phyloP scores from a whole-genome alignment of 2,113 vertebrate genomes.

The Taxidea taxus region DNA sequence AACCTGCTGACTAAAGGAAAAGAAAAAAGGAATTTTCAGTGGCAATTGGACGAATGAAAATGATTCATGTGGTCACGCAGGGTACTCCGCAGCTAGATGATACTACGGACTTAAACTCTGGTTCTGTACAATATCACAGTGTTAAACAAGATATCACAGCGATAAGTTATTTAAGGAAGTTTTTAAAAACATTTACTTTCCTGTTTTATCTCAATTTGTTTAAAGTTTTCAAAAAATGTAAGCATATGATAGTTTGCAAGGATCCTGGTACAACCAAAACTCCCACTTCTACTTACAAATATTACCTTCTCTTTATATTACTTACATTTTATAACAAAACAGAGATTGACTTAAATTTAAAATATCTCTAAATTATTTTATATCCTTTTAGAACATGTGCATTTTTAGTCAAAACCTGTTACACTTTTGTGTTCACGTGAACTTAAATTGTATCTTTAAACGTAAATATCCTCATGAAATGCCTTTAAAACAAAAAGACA shows the following conservation, averaged over 20 bases:
- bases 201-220: slow-evolving; percentile 89
- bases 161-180: slow-evolving; percentile 86
- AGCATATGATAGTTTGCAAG: slow-evolving; percentile 82
- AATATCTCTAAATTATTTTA: slow-evolving; percentile 55
- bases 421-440: slow-evolving; percentile 34
- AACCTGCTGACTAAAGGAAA: slow-evolving; percentile 50
- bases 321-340: slow-evolving; percentile 63
- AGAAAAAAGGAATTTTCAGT: slow-evolving; percentile 65
- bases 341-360: slow-evolving; percentile 62
- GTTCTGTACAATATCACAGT: slow-evolving; percentile 83
- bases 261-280: slow-evolving; percentile 76
- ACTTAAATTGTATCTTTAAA: slow-evolving; percentile 52
- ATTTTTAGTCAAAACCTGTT: slow-evolving; percentile 47
- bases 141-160: slow-evolving; percentile 82
- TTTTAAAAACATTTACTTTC: slow-evolving; percentile 89
- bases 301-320: slow-evolving; percentile 67
- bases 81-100: slow-evolving; percentile 69
- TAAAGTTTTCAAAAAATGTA: slow-evolving; percentile 86
- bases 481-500: slow-evolving; percentile 71
- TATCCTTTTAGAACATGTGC: slow-evolving; percentile 32
- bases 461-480: slow-evolving; percentile 52
- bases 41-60: slow-evolving; percentile 72
- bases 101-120: slow-evolving; percentile 70
- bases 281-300: slow-evolving; percentile 75
- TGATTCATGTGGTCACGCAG: slow-evolving; percentile 64